Evolutionary conservation across 2,888 invertebrate genomes (phyloP), one percentile per base, ranked within the genome.

Genomic region (Schizaphis graminum): DNA sequence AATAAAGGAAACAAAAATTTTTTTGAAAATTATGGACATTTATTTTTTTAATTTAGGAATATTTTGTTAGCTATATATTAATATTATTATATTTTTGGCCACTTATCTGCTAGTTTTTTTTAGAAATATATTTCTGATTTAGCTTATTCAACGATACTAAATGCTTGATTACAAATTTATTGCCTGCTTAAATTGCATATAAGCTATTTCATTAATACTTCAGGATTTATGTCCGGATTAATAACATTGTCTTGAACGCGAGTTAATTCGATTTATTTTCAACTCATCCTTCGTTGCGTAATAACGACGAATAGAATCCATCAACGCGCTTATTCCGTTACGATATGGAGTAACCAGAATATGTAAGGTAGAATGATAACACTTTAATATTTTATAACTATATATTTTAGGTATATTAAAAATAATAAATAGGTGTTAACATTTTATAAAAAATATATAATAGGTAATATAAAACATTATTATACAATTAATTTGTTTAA

Each of bases 201-300:
- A 56, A 89, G 84, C 35, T 41, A 90, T 93, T 86, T 49, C 85
- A 61, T 93, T 90, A 90, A 90, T 93, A 93, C 47, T 28, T 0
- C 61, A 44, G 61, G 93, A 90, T 61, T 90, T 49, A 93, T 89
- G 85, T 61, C 35, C 44, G 41, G 85, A 93, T 90, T 90, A 90
- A 90, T 93, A 90, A 90, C 61, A 61, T 86, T 93, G 90, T 90
- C 85, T 57, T 28, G 85, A 93, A 90, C 47, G 35, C 28, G 35
- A 89, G 57, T 90, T 90, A 90, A 93, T 93, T 90, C 47, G 21
- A 93, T 93, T 93, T 90, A 85, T 93, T 61, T 35, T 44, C 35
- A 35, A 89, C 57, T 47, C 35, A 84, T 93, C 89, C 26, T 41
- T 88, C 44, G 41, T 47, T 26, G 56, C 47, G 8, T 28, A 89